Conservation (phyloP, 2,888 invertebrate genomes). For the Seira musarum region DNA sequence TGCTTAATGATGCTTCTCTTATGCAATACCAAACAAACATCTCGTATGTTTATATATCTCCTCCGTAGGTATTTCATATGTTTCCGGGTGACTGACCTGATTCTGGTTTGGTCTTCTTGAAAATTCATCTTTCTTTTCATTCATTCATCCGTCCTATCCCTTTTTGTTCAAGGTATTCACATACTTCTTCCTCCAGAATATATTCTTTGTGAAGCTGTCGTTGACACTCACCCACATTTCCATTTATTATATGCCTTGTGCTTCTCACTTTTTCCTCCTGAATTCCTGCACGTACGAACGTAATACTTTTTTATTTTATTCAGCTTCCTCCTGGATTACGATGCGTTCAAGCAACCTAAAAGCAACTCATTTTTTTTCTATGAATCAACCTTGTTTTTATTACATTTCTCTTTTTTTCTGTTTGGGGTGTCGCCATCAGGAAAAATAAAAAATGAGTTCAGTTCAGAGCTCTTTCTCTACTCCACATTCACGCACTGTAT, state of each 20-base stretch:
- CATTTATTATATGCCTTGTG: neutral
- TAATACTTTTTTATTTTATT: neutral
- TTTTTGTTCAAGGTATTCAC: neutral
- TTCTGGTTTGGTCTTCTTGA: neutral
- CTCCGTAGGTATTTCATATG: neutral
- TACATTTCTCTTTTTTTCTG: neutral
- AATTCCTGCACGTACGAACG: neutral
- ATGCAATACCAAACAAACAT: neutral
- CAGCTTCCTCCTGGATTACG: neutral
- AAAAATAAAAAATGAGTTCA: neutral
- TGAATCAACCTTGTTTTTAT: neutral
- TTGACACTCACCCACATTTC: slow-evolving; percentile 10
- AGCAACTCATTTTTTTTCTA: neutral
- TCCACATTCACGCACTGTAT: slow-evolving; percentile 4
- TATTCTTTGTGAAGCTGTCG: neutral
- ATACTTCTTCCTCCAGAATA: too few relatives aligned
- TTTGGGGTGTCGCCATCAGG: neutral
- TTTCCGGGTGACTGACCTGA: neutral
- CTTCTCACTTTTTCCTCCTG: neutral
- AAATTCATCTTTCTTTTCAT: neutral
- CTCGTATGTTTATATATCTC: too few relatives aligned
- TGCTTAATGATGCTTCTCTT: neutral
- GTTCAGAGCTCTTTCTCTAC: neutral
- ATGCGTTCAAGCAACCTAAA: neutral
- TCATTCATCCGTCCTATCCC: neutral